These are phyloP conservation scores for Hipposideros armiger DNA, from an alignment of 2,113 vertebrate species.

Conservation along the genomic window DNA sequence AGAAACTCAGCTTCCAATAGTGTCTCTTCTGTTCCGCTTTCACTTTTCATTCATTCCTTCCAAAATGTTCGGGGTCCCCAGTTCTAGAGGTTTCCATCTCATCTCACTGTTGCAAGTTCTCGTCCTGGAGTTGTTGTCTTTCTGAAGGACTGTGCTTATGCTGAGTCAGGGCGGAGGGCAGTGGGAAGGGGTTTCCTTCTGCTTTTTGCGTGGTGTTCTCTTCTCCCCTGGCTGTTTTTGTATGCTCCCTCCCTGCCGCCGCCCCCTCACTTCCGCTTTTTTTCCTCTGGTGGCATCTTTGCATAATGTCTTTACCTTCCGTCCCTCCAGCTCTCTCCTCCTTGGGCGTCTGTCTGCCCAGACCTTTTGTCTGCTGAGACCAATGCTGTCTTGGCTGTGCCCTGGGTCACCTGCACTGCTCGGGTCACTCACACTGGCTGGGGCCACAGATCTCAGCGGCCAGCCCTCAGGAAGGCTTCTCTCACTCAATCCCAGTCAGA, in stretches of 20 bases:
- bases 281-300: neutral
- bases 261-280: fast-evolving
- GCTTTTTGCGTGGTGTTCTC: neutral
- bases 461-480: too few species aligned
- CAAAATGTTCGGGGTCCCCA: neutral
- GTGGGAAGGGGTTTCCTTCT: neutral
- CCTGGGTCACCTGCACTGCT: fast-evolving
- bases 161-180: fast-evolving
- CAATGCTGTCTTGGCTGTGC: fast-evolving
- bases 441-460: neutral
- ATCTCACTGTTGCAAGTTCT: neutral
- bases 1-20: neutral
- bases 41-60: neutral
- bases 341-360: too few species aligned
- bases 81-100: neutral
- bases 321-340: fast-evolving
- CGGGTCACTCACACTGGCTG: fast-evolving
- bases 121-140: neutral
- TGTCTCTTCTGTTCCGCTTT: neutral
- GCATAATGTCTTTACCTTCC: fast-evolving
- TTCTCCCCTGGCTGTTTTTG: fast-evolving
- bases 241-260: neutral
- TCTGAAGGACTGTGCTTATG: neutral
- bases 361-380: neutral
- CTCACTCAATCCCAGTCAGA: fast-evolving